A percentile compares a stretch with the other conserved stretches of the same genome.
These are phyloP conservation scores for Zosterops pallidus DNA, from an alignment of 2,113 vertebrate genomes.

Conservation along the genomic window DNA sequence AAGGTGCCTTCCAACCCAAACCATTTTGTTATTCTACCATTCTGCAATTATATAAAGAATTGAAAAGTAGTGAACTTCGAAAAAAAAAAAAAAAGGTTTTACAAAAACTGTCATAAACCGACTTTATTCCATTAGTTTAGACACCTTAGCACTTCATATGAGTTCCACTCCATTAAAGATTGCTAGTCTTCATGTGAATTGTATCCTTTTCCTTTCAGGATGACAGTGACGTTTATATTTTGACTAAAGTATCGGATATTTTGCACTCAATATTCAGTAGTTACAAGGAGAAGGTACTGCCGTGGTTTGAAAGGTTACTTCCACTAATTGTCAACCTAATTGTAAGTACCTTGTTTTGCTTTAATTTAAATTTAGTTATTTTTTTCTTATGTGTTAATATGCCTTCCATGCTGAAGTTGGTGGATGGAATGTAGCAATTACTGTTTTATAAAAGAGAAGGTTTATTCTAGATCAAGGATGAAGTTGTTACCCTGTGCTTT, in stretches of 20 bases:
- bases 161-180: neutral
- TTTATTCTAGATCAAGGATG: neutral
- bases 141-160: neutral
- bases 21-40: neutral
- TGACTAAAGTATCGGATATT: slow-evolving; percentile 98
- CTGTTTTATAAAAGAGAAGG: neutral
- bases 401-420: neutral
- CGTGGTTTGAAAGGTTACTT: slow-evolving; percentile 96
- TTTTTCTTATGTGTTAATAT: neutral
- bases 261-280: slow-evolving; percentile 98
- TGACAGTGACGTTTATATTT: slow-evolving; percentile 97
- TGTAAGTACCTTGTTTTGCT: slow-evolving; percentile 78
- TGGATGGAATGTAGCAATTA: neutral
- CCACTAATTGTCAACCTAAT: slow-evolving; percentile 95
- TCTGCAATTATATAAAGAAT: neutral
- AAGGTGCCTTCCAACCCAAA: neutral
- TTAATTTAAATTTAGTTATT: neutral
- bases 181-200: neutral
- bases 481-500: neutral
- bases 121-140: neutral
- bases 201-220: slow-evolving; percentile 78
- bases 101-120: neutral
- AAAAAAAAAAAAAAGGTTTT: neutral
- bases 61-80: neutral
- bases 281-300: slow-evolving; percentile 94